Percentiles rank a stretch among this genome's conserved stretches.
Conservation (phyloP, 1,140 invertebrate genomes). For the Whitmania pigra region DNA sequence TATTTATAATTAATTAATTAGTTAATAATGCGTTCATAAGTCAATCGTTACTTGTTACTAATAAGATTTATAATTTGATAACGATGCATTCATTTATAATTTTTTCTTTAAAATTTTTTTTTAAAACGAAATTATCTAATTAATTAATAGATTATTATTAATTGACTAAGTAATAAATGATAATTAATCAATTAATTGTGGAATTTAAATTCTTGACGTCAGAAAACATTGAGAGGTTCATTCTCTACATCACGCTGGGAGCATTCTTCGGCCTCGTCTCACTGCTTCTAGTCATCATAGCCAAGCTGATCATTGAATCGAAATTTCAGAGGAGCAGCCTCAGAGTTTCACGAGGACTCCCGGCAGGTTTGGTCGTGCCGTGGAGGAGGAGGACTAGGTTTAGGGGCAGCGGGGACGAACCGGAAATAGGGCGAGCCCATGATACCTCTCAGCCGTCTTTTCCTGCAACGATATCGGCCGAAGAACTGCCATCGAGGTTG, state of each 20-base stretch:
- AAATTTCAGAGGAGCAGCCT: background rate
- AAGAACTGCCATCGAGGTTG: background rate
- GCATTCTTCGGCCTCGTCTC: background rate
- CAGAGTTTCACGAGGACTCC: background rate
- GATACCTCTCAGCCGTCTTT: background rate
- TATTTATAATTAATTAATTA: too few relatives aligned
- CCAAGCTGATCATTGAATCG: background rate
- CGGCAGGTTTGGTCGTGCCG: background rate
- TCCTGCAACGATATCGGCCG: background rate
- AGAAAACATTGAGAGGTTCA: background rate
- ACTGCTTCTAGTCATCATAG: slow-evolving; percentile 7
- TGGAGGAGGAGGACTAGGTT: background rate
- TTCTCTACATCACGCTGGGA: background rate
- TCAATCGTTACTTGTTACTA: too few relatives aligned
- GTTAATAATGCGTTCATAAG: too few relatives aligned
- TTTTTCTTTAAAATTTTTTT: too few relatives aligned
- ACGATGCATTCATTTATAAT: too few relatives aligned
- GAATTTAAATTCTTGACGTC: background rate
- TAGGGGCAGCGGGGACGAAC: background rate
- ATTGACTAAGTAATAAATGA: too few relatives aligned
- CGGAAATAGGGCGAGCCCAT: background rate
- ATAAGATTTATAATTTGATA: too few relatives aligned
- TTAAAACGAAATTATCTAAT: too few relatives aligned
- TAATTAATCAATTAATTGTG: too few relatives aligned
- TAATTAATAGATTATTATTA: too few relatives aligned